Evolutionary conservation across 2,113 vertebrate genomes (phyloP).

Genomic region (Machaerirhynchus nigripectus): DNA sequence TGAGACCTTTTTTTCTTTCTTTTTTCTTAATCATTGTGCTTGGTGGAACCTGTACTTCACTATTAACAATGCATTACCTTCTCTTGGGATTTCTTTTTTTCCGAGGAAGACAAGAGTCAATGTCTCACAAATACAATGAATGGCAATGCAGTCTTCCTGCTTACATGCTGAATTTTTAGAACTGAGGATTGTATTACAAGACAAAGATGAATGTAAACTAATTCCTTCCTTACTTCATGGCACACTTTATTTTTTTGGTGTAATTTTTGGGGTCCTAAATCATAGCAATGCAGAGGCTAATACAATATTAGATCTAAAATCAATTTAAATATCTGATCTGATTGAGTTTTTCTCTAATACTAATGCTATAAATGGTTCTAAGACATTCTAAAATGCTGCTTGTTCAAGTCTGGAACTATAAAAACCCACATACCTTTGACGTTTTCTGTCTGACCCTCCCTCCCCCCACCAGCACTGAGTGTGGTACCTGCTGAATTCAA

Average conservation of each 20-base stretch:
- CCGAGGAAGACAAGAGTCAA: slow-evolving; percentile 61
- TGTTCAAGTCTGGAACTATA: slow-evolving; percentile 23
- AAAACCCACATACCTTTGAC: neutral
- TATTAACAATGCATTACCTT: slow-evolving; percentile 60
- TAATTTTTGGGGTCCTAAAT: slow-evolving; percentile 60
- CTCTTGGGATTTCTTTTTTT: slow-evolving; percentile 17
- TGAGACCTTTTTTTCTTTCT: neutral
- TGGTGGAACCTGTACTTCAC: slow-evolving; percentile 53
- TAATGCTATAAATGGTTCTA: slow-evolving; percentile 36
- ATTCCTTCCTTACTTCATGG: slow-evolving; percentile 36
- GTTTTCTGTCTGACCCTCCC: slow-evolving; percentile 65
- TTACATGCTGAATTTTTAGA: slow-evolving; percentile 70
- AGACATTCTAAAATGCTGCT: slow-evolving; percentile 40
- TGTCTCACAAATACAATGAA: slow-evolving; percentile 63
- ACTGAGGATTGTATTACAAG: slow-evolving; percentile 89
- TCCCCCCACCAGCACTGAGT: slow-evolving; percentile 67
- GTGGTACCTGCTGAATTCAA: slow-evolving; percentile 75
- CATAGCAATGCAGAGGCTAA: slow-evolving; percentile 2
- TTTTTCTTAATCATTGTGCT: slow-evolving; percentile 8
- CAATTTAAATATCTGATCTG: slow-evolving; percentile 61
- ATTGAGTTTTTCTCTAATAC: slow-evolving; percentile 46
- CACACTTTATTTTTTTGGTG: slow-evolving; percentile 45
- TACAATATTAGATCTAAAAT: slow-evolving; percentile 54
- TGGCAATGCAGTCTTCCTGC: slow-evolving; percentile 84
- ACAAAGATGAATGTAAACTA: slow-evolving; percentile 95